Evolutionary conservation across 2,888 invertebrate species (phyloP), one percentile per base, ranked within the genome.

Genomic region (Agonopterix subpropinquella): DNA sequence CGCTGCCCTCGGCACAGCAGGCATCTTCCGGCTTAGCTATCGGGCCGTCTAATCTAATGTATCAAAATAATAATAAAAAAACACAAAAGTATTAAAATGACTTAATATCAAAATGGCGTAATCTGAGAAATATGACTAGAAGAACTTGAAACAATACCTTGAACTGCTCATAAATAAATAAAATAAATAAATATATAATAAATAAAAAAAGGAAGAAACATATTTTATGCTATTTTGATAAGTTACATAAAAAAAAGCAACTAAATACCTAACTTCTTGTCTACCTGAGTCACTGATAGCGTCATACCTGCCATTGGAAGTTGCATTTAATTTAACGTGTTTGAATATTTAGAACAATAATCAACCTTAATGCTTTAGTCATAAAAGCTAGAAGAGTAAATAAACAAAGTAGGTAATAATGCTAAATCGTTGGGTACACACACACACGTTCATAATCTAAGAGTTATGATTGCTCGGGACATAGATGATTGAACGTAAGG

Each of bases 201-300:
- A n/a, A n/a, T n/a, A n/a, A n/a, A 28, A 28, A 28, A 28, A 28
- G 28, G 28, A 28, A 28, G 5, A 28, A 28, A 7, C 28, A 28
- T 28, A 28, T 28, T 28, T 28, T 28, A 28, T 28, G 28, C 28
- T 28, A 28, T 28, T 28, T 28, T 28, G 5, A 28, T 28, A 28
- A 5, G 28, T 28, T 28, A 28, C 28, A 28, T 28, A 28, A 28
- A 28, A 28, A 28, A 28, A 39, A 39, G n/a, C 39, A 9, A 39
- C 39, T 39, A 39, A 39, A 39, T 39, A 54, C 52, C 44, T 55
- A 13, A 49, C 11, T 47, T 58, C 62, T 57, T 50, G 42, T 53
- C 50, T 56, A 61, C 59, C 63, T 73, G 71, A 71, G 53, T 73
- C 73, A 72, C 53, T 57, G 62, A 66, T 70, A 69, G 60, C 67